Conservation (phyloP, 2,113 vertebrate genomes). For the Eulemur rufifrons region DNA sequence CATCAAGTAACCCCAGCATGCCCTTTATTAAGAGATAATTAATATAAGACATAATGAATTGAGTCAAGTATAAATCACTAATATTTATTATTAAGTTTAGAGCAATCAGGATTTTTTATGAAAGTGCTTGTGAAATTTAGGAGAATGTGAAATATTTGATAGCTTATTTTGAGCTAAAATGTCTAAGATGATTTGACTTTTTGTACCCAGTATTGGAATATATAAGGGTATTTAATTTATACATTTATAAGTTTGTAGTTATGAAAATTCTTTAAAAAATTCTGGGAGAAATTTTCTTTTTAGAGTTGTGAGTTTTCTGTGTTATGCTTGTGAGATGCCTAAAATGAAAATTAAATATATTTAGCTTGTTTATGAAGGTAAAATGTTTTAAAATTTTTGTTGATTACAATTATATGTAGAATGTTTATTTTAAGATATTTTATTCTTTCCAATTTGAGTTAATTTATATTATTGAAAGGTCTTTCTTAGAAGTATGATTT, state of each 20-base stretch:
- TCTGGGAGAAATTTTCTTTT: neutral
- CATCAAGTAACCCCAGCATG: neutral
- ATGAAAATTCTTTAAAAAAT: neutral
- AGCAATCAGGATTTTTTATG: neutral
- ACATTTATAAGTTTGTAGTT: neutral
- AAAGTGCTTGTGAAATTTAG: neutral
- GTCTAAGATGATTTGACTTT: neutral
- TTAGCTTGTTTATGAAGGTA: neutral
- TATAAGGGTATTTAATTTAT: neutral
- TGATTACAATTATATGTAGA: neutral
- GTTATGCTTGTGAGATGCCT: neutral
- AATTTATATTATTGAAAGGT: neutral
- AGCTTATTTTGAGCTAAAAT: neutral
- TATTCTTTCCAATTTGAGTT: neutral
- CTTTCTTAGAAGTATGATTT: neutral
- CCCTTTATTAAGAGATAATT: conserved; percentile 1
- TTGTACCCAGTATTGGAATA: neutral
- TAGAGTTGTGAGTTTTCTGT: neutral
- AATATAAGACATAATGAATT: neutral
- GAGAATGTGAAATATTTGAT: neutral
- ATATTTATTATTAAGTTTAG: neutral
- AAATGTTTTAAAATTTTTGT: neutral
- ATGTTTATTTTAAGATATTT: neutral
- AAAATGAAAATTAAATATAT: neutral
- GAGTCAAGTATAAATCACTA: neutral